Base-by-base conservation (phyloP, 2,797 vertebrate genomes). In the Bradypus variegatus region DNA sequence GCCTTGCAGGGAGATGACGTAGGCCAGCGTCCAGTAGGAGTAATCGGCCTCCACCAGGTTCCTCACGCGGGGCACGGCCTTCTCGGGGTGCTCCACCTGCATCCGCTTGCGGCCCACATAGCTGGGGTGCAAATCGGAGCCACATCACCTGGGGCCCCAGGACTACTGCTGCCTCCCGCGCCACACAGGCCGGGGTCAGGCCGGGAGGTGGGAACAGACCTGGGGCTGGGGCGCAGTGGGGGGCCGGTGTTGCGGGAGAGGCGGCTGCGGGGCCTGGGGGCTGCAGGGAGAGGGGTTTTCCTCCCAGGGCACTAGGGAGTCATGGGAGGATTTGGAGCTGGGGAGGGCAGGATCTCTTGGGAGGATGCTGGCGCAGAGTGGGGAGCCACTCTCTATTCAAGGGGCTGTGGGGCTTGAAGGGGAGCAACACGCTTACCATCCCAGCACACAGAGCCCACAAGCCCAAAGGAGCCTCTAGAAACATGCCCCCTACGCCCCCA, bases 21-120 rank as follows among this genome's bases (percentile, higher is more conserved):
- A 99, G 19, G 98, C 98, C 78, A 99, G 96, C 0, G 98, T 99
- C 99, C 99, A 99, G 86, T 99, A 99, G 4, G 99, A 99, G 94
- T 99, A 99, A 85, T 99, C 99, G 0, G 98, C 98, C 92, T 98
- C 98, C 79, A 99, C 99, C 94, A 99, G 95, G 95, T 98, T 99
- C 95, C 98, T 98, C 89, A 99, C 97, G 1, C 98, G 98, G 18
- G 98, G 98, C 58, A 99, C 98, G 0, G 98, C 97, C 95, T 98
- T 98, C 97, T 99, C 98, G 0, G 98, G 98, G 72, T 96, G 98
- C 89, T 98, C 98, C 93, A 99, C 98, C 95, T 99, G 99, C 98
- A 99, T 99, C 95, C 98, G 97, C 95, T 99, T 99, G 72, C 99
- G 98, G 65, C 98, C 99, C 53, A 99, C 98, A 36, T 99, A 99